These are phyloP conservation scores for Zaprionus vittiger DNA, from an alignment of 1,140 invertebrate genomes.

Conservation along the genomic window DNA sequence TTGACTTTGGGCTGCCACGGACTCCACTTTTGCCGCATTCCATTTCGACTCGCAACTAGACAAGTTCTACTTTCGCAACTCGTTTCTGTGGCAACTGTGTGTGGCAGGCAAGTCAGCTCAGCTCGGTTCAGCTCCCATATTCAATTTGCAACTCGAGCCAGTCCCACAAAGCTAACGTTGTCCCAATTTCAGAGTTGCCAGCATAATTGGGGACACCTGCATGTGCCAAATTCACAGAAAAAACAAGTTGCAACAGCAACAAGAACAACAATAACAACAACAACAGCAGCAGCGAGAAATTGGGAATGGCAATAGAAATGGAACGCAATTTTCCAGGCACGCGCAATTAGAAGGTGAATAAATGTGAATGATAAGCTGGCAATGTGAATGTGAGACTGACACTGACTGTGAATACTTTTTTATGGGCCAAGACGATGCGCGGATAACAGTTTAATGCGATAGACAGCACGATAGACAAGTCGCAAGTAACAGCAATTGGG, in stretches of 20 bases:
- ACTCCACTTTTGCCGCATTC: conserved; percentile 47
- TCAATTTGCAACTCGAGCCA: conserved; percentile 71
- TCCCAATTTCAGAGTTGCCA: conserved; percentile 14
- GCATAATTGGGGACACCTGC: conserved; percentile 81
- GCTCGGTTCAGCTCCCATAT: conserved; percentile 27
- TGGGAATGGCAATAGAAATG: conserved; percentile 41
- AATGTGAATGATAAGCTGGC: conserved; percentile 1
- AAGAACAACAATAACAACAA: conserved; percentile 18
- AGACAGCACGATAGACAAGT: background rate
- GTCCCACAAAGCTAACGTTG: conserved; percentile 61
- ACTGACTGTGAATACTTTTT: background rate
- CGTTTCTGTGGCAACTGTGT: conserved; percentile 44
- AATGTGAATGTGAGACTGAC: conserved; percentile 6
- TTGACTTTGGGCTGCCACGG: conserved; percentile 42
- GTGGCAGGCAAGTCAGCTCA: conserved; percentile 2
- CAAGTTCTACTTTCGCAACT: conserved; percentile 77
- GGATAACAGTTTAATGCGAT: background rate
- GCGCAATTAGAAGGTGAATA: conserved; percentile 44
- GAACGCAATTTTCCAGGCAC: conserved; percentile 50
- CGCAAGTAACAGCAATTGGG: too few relatives aligned
- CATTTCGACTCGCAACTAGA: conserved; percentile 52
- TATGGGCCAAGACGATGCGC: background rate
- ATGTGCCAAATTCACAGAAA: conserved; percentile 69
- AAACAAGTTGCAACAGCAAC: conserved; percentile 48
- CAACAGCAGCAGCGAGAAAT: conserved; percentile 15